phyloP scores from a whole-genome alignment of 2,113 vertebrate genomes.

The Carassius auratus region DNA sequence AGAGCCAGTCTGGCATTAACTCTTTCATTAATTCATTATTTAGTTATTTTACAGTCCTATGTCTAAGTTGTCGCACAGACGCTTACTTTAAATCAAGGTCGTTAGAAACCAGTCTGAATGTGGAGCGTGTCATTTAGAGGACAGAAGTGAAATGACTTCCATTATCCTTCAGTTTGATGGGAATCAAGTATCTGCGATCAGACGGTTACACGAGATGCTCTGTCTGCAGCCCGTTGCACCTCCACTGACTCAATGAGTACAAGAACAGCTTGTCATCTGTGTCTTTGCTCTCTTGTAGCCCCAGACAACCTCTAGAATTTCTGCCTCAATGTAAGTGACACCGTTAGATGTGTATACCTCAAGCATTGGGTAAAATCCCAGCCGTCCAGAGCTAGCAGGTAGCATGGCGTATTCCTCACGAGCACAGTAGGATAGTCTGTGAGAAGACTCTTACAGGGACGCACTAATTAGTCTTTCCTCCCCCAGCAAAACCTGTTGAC shows the following conservation, averaged over 20 bases:
- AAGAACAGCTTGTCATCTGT: neutral
- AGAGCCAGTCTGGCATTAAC: too few relatives aligned
- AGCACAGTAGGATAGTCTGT: constrained; percentile 1
- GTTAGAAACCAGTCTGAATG: neutral
- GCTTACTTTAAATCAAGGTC: neutral
- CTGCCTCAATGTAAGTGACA: neutral
- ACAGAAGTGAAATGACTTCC: neutral
- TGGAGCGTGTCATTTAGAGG: neutral
- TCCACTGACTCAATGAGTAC: neutral
- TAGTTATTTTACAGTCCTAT: too few relatives aligned
- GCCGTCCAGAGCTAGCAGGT: neutral
- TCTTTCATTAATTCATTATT: too few relatives aligned
- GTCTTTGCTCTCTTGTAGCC: neutral
- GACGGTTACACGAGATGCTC: neutral
- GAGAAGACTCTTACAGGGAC: neutral
- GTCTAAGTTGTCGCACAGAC: neutral
- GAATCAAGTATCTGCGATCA: neutral
- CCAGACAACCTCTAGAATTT: neutral
- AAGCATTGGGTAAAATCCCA: neutral
- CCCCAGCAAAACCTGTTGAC: constrained; percentile 96
- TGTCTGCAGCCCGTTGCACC: neutral
- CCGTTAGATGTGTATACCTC: neutral
- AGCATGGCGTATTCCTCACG: neutral
- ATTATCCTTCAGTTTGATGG: neutral
- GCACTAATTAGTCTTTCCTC: neutral